Conservation (phyloP, 2,888 invertebrate genomes). For the Stenurella melanura region DNA sequence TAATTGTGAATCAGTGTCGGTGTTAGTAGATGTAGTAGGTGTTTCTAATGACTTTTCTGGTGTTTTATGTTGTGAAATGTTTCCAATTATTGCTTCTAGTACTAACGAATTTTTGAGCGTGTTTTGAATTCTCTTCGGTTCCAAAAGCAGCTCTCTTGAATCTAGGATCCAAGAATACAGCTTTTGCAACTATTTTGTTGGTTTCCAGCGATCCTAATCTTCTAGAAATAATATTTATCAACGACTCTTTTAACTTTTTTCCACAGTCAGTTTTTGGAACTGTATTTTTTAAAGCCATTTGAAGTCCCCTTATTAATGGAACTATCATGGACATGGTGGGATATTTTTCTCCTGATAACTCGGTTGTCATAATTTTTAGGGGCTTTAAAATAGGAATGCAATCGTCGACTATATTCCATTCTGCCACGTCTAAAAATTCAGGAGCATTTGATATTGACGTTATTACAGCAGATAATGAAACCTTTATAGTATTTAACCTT, state of each 20-base stretch:
- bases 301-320: conserved; percentile 56
- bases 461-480: neutral
- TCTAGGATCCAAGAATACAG: conserved; percentile 57
- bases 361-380: conserved; percentile 45
- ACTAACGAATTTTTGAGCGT: no score
- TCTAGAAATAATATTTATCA: conserved; percentile 44
- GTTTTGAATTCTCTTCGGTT: neutral
- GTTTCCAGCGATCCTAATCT: conserved; percentile 51
- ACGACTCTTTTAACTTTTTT: conserved; percentile 36
- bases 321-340: conserved; percentile 56
- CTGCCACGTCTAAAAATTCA: neutral
- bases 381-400: conserved; percentile 4
- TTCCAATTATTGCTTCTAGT: neutral
- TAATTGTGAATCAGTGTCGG: neutral
- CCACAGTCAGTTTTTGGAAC: conserved; percentile 45
- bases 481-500: neutral
- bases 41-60: no score
- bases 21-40: neutral
- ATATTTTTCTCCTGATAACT: conserved; percentile 59
- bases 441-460: neutral
- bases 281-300: conserved; percentile 37
- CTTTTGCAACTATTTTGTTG: conserved; percentile 53
- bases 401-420: neutral
- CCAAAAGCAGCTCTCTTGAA: conserved; percentile 57
- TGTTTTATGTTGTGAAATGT: no score